Evolutionary conservation across 1,140 invertebrate species (phyloP).

Genomic region (Whitmania pigra): DNA sequence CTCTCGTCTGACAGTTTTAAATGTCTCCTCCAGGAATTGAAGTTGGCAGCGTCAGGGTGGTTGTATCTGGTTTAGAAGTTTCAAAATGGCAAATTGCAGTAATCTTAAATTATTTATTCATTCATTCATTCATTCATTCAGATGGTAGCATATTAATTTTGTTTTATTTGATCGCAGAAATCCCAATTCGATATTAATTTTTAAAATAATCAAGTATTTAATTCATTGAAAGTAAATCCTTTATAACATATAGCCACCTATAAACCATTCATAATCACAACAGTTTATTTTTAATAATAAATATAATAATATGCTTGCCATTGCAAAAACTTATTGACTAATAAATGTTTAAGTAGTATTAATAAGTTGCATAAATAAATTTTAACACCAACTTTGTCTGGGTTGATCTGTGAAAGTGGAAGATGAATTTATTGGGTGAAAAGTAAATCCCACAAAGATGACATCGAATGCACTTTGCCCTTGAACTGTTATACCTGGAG

Average conservation of each 20-base stretch:
- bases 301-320: no score
- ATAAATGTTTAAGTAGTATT: no score
- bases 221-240: no score
- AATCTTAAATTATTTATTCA: not conserved
- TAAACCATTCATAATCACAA: no score
- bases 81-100: not conserved
- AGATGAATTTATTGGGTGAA: slow-evolving; percentile 92
- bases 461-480: slow-evolving; percentile 28
- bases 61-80: slow-evolving; percentile 16
- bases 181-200: slow-evolving; percentile 3
- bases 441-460: slow-evolving; percentile 60
- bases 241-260: no score
- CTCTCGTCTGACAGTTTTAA: slow-evolving; percentile 64
- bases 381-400: slow-evolving; percentile 11
- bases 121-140: no score
- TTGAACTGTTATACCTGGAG: slow-evolving; percentile 49
- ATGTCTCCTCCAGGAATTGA: slow-evolving; percentile 86
- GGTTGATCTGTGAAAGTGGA: slow-evolving; percentile 70
- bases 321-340: no score
- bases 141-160: not conserved
- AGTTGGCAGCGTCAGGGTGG: slow-evolving; percentile 83
- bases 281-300: no score
- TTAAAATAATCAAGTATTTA: not conserved
- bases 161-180: not conserved
- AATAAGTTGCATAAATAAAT: no score